Conservation (phyloP, 2,113 vertebrate species). For the Mus pahari region DNA sequence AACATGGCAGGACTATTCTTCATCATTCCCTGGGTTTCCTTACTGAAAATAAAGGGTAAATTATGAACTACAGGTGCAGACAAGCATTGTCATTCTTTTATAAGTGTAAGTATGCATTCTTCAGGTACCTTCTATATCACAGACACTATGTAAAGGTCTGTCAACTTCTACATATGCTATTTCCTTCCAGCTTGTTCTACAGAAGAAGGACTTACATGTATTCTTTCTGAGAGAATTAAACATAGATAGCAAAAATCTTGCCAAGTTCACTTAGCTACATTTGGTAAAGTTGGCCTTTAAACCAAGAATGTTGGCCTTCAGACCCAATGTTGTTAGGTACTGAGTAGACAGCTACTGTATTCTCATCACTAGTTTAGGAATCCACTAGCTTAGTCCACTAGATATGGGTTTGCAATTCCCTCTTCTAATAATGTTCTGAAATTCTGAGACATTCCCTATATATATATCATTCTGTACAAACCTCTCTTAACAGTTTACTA, state of each 20-base stretch:
- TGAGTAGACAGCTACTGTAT: neutral
- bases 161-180: neutral
- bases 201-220: neutral
- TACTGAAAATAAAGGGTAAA: neutral
- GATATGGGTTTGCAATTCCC: neutral
- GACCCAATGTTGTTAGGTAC: neutral
- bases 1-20: neutral
- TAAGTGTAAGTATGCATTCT: neutral
- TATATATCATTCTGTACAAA: neutral
- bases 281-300: neutral
- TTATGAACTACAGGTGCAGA: neutral
- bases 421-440: neutral
- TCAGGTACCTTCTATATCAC: neutral
- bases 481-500: neutral
- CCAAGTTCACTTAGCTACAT: neutral
- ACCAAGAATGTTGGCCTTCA: neutral
- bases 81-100: neutral
- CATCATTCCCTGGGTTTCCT: neutral
- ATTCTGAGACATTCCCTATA: neutral
- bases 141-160: neutral
- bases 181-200: neutral
- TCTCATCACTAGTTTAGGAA: neutral
- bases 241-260: neutral
- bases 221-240: neutral
- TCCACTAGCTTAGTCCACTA: no score